A percentile compares a stretch with the other conserved stretches of the same genome.
Conservation (phyloP, 2,797 vertebrate species). For the Cossypha dichroa region DNA sequence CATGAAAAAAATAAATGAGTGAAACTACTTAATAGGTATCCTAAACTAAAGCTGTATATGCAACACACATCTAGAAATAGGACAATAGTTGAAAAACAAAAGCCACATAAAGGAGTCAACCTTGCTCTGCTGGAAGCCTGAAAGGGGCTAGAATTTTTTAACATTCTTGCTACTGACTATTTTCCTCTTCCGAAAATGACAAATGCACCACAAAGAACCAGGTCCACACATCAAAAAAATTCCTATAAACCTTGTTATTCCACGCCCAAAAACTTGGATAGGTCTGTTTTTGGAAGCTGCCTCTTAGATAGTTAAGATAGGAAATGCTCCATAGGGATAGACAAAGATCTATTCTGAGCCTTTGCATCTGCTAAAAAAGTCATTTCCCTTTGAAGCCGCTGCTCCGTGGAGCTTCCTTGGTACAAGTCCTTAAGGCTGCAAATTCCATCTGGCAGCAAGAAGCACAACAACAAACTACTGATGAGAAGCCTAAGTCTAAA, state of each 20-base stretch:
- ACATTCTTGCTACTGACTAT: background rate
- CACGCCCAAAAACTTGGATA: background rate
- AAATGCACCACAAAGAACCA: background rate
- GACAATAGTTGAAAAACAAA: background rate
- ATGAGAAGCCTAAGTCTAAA: background rate
- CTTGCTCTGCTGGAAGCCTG: background rate
- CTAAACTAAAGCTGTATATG: background rate
- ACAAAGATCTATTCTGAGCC: slow-evolving; percentile 29
- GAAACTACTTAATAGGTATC: background rate
- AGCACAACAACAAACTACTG: background rate
- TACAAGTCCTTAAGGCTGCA: slow-evolving; percentile 6
- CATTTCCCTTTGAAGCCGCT: slow-evolving; percentile 4
- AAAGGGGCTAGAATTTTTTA: background rate
- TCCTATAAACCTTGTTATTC: background rate
- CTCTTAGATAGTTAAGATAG: background rate
- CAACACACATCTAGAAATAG: background rate
- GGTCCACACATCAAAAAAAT: background rate
- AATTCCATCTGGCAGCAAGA: slow-evolving; percentile 23
- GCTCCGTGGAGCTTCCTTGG: slow-evolving; percentile 19
- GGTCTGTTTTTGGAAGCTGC: background rate
- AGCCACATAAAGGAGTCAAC: background rate
- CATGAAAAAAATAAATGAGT: background rate
- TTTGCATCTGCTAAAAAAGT: slow-evolving; percentile 17
- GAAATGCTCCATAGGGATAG: background rate
- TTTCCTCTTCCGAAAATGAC: background rate